Base-by-base conservation (phyloP, 2,888 invertebrate genomes). In the Rhamnusium bicolor region DNA sequence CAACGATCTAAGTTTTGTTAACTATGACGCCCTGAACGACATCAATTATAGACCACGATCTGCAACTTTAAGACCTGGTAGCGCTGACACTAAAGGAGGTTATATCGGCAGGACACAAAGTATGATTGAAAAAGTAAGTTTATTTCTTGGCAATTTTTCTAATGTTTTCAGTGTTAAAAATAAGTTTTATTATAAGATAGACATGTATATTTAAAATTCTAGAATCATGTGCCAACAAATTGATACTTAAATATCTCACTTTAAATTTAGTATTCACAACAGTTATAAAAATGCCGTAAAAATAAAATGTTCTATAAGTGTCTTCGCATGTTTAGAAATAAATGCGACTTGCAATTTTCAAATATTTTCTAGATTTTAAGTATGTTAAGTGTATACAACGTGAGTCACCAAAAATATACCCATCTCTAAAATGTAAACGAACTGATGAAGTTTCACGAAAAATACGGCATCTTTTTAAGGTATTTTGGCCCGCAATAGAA, bases 1-100 rank as follows among this genome's bases (percentile, higher is more conserved):
- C 82, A 89, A 90, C 73, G 90, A 91, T 79, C 87, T 91, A 83
- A 90, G 90, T 81, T 91, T 90, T 81, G 89, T 91, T 54, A 89
- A 91, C 82, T 91, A 91, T 76, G 91, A 91, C 79, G 89, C 88
- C 70, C 87, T 90, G 71, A 89, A 90, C 76, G 87, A 88, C 69
- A 89, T 89, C 66, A 82, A 78, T 67, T 87, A 80, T 47, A 67
- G 18, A 51, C 76, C 76, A 16, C n/a, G n/a, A n/a, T 69, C 71
- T 5, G 80, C 72, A 6, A 74, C 62, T 7, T 56, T 79, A 61
- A 72, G 61, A 32, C 71, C 76, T 51, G 75, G 71, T 19, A 72
- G 53, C 21, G 67, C 62, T 18, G 60, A 60, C 6, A 61, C 12
- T 10, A 67, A 67, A 32, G 70, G 53, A 12, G 73, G 54, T 29